Conservation (phyloP, 2,888 invertebrate species). For the Arrhopalites spinosus region DNA sequence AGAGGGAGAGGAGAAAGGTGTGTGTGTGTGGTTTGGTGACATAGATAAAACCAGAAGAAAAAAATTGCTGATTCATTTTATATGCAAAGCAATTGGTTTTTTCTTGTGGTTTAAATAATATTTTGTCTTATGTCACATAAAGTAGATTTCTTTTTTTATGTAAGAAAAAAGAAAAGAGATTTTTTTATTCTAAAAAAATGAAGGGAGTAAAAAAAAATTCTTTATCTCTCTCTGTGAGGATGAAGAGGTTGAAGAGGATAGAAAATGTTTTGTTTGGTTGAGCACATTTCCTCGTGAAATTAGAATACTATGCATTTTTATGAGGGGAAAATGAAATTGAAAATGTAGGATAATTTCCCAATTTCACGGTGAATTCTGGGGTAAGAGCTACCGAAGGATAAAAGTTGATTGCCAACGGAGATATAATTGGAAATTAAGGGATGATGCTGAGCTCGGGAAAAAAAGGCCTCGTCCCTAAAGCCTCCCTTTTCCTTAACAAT, state of each 20-base stretch:
- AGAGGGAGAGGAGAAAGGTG: too few species aligned
- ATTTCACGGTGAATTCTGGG: conserved; percentile 31
- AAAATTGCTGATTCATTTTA: conserved; percentile 18
- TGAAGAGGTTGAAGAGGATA: too few species aligned
- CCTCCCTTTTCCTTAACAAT: background rate
- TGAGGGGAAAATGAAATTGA: conserved; percentile 23
- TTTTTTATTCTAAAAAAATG: background rate
- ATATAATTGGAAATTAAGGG: conserved; percentile 17
- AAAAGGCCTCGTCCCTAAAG: too few species aligned
- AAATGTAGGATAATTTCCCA: conserved; percentile 31
- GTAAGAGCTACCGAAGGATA: background rate
- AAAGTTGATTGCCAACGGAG: conserved; percentile 6
- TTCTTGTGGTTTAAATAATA: background rate
- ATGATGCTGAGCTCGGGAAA: too few species aligned
- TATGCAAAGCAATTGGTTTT: conserved; percentile 17
- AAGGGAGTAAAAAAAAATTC: background rate
- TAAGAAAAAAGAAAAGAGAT: background rate
- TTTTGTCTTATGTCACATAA: too few species aligned
- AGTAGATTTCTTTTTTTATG: background rate
- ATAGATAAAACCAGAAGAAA: background rate
- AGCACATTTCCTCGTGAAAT: conserved; percentile 2
- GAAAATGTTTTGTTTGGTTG: background rate
- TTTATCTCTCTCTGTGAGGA: background rate
- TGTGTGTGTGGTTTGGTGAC: background rate
- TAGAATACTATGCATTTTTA: conserved; percentile 27